Base-by-base conservation (phyloP, 2,113 vertebrate species). In the Reinhardtius hippoglossoides region DNA sequence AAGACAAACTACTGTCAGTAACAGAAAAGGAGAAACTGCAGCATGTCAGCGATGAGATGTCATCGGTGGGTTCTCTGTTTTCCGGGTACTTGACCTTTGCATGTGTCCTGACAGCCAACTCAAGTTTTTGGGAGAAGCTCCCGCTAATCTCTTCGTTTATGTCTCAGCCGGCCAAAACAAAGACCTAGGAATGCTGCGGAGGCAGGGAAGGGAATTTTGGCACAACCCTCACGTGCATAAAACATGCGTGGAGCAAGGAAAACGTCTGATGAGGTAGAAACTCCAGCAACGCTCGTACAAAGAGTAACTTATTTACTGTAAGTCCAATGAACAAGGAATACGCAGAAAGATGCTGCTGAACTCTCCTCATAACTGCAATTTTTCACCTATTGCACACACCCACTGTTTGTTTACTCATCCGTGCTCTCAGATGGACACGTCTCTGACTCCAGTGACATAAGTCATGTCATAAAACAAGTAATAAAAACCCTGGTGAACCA, bases 391-490 rank as follows among this genome's bases (percentile, higher is more conserved):
- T 31, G 31, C 31, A 31, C 31, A 31, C 31, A 7, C 31, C 31
- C 31, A 9, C 48, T 54, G 4, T 35, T 26, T 21, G 73, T 87
- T 80, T 61, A 81, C 70, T 27, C 72, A 71, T 75, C 62, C 52
- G 44, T 54, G 64, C 13, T 57, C 18, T 74, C 37, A 65, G 42
- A 67, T 18, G 18, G 62, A 59, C 74, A 83, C 85, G 58, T 81
- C 77, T 78, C 46, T 40, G 70, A 60, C 27, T 65, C 58, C 74
- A 75, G 68, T 78, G 59, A 58, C 21, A 70, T 1, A 56, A 48
- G 24, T 42, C n/a, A 54, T 3, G 57, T 55, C 66, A 66, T 85
- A 83, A 89, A 89, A 66, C 48, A 37, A 57, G n/a, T 4, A 9
- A 74, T 63, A n/a, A 23, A 37, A 24, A 78, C 18, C 1, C 26